Evolutionary conservation across 1,140 invertebrate genomes (phyloP).

Genomic region (Drosophila saltans): DNA sequence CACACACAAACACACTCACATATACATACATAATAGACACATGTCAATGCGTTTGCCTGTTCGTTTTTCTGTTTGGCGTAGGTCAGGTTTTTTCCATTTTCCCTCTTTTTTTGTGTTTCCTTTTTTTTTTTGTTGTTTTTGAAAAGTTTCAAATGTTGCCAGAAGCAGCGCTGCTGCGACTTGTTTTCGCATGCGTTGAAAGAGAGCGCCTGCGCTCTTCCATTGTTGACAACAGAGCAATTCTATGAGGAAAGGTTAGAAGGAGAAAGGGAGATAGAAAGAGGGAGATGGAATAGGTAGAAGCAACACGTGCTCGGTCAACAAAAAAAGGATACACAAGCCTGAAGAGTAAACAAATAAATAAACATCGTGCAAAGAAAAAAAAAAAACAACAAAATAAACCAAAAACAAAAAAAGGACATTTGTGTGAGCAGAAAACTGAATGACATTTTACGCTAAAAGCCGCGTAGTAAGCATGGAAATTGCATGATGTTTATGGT

Average conservation of each 20-base stretch:
- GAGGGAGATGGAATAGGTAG: not conserved
- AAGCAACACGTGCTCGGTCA: conserved; percentile 69
- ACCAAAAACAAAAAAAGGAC: not conserved
- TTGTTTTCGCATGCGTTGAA: conserved; percentile 21
- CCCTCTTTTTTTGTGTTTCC: no score
- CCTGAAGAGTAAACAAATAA: conserved; percentile 64
- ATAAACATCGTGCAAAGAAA: conserved; percentile 49
- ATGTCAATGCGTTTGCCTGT: conserved; percentile 44
- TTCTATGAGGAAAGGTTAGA: not conserved
- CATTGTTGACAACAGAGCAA: conserved; percentile 59
- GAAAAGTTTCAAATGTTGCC: conserved; percentile 44
- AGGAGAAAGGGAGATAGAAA: not conserved
- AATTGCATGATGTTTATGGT: not conserved
- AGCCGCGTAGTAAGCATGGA: conserved; percentile 56
- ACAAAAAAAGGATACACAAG: conserved; percentile 30
- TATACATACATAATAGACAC: conserved; percentile 40
- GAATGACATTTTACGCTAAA: conserved; percentile 72
- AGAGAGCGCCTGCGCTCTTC: conserved; percentile 58
- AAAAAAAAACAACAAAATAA: not conserved
- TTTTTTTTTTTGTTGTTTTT: conserved; percentile 21
- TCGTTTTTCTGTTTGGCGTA: conserved; percentile 61
- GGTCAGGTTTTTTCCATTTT: conserved; percentile 52
- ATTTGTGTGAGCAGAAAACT: conserved; percentile 44
- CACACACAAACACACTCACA: conserved; percentile 30
- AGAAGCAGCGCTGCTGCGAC: conserved; percentile 23